phyloP scores from a whole-genome alignment of 2,888 invertebrate species.

The Onthophagus sagittarius region DNA sequence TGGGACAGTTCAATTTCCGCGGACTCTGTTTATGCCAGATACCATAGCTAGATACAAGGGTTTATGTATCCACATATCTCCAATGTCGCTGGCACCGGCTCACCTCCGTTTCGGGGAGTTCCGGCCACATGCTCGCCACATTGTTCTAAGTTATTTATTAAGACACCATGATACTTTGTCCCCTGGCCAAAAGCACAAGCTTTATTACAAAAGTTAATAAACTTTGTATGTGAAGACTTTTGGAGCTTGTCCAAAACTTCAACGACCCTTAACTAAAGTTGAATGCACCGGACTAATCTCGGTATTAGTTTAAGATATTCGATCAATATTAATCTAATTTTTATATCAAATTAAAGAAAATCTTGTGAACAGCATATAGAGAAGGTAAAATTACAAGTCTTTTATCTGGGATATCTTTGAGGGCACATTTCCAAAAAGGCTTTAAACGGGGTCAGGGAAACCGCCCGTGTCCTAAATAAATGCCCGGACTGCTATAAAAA shows the following conservation, averaged over 20 bases:
- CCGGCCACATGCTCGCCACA: background rate
- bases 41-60: constrained; percentile 6
- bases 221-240: background rate
- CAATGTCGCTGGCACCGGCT: background rate
- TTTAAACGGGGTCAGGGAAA: background rate
- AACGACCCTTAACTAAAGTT: background rate
- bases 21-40: constrained; percentile 11
- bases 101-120: background rate
- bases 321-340: too few relatives aligned
- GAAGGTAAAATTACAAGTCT: background rate
- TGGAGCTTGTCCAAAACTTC: background rate
- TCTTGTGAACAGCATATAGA: background rate
- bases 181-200: background rate
- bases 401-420: background rate
- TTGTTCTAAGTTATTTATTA: background rate
- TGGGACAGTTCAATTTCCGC: constrained; percentile 13
- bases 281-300: background rate
- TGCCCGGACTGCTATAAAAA: background rate
- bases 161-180: background rate
- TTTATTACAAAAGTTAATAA: background rate
- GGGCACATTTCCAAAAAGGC: background rate
- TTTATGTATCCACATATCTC: constrained; percentile 4
- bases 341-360: too few relatives aligned
- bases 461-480: background rate
- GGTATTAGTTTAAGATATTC: too few relatives aligned